A percentile compares a stretch with the other conserved stretches of the same genome.
Evolutionary conservation across 2,888 invertebrate species (phyloP).

Genomic region (Epinotia brunnichana): DNA sequence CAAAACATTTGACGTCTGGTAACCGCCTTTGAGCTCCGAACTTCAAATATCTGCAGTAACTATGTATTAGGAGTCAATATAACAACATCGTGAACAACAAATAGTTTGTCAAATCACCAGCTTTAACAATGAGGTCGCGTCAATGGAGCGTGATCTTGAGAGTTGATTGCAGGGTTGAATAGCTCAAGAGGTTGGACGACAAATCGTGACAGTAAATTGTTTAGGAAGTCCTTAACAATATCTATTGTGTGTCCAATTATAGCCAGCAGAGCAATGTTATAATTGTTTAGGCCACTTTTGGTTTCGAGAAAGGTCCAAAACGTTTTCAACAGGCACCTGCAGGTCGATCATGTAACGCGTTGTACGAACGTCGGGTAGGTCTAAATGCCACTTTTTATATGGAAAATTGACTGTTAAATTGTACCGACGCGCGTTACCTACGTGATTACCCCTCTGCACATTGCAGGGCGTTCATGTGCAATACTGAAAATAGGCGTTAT

Average conservation of each 20-base stretch:
- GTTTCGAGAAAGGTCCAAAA: background rate
- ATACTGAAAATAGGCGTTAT: background rate
- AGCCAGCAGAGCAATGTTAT: no score
- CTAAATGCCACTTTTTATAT: no score
- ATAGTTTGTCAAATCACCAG: constrained; percentile 27
- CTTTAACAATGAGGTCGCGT: constrained; percentile 20
- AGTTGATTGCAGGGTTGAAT: constrained; percentile 31
- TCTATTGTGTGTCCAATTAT: no score
- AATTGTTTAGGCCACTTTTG: background rate
- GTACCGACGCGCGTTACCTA: no score
- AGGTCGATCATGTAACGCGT: no score
- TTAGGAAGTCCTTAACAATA: background rate
- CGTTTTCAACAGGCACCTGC: background rate
- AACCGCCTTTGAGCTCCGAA: constrained; percentile 9
- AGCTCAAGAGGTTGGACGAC: constrained; percentile 18
- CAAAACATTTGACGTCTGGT: background rate
- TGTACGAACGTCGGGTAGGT: no score
- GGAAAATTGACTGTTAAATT: no score
- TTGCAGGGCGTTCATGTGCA: background rate
- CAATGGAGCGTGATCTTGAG: constrained; percentile 29
- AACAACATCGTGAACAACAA: background rate
- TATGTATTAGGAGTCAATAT: constrained; percentile 21
- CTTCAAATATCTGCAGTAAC: constrained; percentile 10
- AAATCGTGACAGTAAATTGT: constrained; percentile 2
- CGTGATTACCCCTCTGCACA: no score